phyloP scores from a whole-genome alignment of 2,797 vertebrate species.

The Heliangelus exortis region DNA sequence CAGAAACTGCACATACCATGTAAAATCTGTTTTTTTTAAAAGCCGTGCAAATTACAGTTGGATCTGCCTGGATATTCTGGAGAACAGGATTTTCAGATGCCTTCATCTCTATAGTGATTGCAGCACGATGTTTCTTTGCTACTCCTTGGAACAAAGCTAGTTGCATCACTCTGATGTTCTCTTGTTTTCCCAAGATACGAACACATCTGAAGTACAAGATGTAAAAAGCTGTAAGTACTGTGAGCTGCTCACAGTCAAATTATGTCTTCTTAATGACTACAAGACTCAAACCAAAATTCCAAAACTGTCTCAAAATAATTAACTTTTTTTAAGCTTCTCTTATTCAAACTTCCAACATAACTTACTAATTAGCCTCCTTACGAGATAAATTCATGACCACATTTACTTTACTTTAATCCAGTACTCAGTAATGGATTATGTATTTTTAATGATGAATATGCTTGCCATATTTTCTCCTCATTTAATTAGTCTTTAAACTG shows the following conservation, averaged over 20 bases:
- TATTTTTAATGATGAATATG: not conserved
- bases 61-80: constrained; percentile 88
- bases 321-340: not conserved
- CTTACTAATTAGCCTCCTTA: not conserved
- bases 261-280: not conserved
- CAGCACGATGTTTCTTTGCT: constrained; percentile 87
- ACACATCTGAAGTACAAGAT: constrained; percentile 85
- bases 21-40: constrained; percentile 99
- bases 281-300: not conserved
- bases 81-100: constrained; percentile 97
- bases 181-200: constrained; percentile 95
- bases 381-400: rapidly evolving
- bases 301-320: not conserved
- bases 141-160: constrained; percentile 93
- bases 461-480: constrained; percentile 4
- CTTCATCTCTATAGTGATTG: constrained; percentile 97
- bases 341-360: not conserved
- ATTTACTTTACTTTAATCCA: not conserved
- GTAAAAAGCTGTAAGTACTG: not conserved
- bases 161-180: constrained; percentile 95
- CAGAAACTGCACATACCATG: constrained; percentile 81
- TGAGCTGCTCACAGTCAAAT: not conserved
- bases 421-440: constrained; percentile 14
- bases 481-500: not conserved
- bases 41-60: constrained; percentile 93